Percentiles rank a stretch among this genome's conserved stretches.
These are phyloP conservation scores for Apogon talboti DNA, from an alignment of 2,797 vertebrate genomes.

Conservation along the genomic window DNA sequence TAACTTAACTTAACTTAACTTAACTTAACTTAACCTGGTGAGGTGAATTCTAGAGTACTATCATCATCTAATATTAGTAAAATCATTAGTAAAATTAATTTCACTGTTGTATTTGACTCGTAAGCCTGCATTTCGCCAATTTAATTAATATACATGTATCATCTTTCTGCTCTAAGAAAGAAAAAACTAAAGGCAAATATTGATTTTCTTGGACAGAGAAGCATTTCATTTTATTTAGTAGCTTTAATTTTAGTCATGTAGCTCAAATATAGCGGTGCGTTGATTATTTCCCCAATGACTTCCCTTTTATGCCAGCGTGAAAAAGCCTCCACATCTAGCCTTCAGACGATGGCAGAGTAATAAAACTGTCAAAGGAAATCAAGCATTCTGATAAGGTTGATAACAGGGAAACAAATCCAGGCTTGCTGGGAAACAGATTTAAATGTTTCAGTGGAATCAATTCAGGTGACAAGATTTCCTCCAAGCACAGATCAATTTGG, in stretches of 20 bases:
- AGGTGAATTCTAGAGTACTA: too few relatives aligned
- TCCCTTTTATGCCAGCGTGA: not conserved
- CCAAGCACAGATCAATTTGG: constrained; percentile 10
- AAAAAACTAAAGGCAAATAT: not conserved
- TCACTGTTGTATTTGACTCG: too few relatives aligned
- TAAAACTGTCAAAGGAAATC: constrained; percentile 3
- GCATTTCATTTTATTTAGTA: not conserved
- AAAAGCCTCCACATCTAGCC: not conserved
- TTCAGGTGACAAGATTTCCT: constrained; percentile 3
- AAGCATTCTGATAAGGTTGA: constrained; percentile 3
- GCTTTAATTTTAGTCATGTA: not conserved
- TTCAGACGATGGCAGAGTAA: constrained; percentile 2
- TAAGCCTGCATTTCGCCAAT: too few relatives aligned
- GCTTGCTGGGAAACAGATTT: constrained; percentile 9
- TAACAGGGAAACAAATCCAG: constrained; percentile 16
- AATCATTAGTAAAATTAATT: too few relatives aligned
- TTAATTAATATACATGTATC: too few relatives aligned
- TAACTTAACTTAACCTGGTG: too few relatives aligned
- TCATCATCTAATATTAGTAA: too few relatives aligned
- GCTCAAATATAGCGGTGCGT: not conserved
- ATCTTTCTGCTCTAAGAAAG: not conserved
- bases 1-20: too few relatives aligned
- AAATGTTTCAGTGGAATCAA: constrained; percentile 12
- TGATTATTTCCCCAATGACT: constrained; percentile 7
- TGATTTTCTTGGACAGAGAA: not conserved